Evolutionary conservation across 2,797 vertebrate species (phyloP).

Genomic region (Toxotes lorentzi): DNA sequence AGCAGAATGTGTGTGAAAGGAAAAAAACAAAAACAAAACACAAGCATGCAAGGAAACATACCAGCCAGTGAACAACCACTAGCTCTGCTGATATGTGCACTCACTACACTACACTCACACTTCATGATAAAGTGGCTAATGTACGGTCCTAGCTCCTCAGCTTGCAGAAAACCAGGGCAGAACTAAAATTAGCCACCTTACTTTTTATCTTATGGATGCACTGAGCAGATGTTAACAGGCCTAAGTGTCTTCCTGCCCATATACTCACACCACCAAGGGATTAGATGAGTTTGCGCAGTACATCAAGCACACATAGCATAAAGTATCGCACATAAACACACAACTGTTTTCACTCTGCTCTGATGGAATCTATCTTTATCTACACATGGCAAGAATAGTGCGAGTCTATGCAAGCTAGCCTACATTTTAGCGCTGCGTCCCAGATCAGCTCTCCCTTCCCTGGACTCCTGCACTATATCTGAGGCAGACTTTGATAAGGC

Average conservation of each 20-base stretch:
- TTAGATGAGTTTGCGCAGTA: background rate
- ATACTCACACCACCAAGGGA: background rate
- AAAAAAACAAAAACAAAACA: conserved; percentile 25
- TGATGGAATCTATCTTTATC: conserved; percentile 51
- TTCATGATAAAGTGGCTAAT: conserved; percentile 48
- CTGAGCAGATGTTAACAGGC: conserved; percentile 57
- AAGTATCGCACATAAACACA: background rate
- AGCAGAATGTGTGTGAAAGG: conserved; percentile 36
- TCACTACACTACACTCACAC: conserved; percentile 1
- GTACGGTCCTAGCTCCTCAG: conserved; percentile 35
- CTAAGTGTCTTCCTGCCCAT: conserved; percentile 32
- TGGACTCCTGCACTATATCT: conserved; percentile 64
- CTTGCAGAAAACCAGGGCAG: conserved; percentile 56
- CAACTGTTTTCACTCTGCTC: background rate
- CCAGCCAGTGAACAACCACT: conserved; percentile 23
- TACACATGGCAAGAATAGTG: conserved; percentile 34
- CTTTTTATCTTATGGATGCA: conserved; percentile 52
- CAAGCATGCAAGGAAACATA: conserved; percentile 23
- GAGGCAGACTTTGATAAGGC: conserved; percentile 48
- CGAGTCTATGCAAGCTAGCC: conserved; percentile 35
- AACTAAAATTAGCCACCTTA: conserved; percentile 70
- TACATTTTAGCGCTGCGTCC: conserved; percentile 50
- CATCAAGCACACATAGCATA: background rate
- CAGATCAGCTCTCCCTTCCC: conserved; percentile 54
- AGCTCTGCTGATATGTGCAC: conserved; percentile 20